Evolutionary conservation across 2,888 invertebrate species (phyloP).

Genomic region (Drosophila sordidapex): DNA sequence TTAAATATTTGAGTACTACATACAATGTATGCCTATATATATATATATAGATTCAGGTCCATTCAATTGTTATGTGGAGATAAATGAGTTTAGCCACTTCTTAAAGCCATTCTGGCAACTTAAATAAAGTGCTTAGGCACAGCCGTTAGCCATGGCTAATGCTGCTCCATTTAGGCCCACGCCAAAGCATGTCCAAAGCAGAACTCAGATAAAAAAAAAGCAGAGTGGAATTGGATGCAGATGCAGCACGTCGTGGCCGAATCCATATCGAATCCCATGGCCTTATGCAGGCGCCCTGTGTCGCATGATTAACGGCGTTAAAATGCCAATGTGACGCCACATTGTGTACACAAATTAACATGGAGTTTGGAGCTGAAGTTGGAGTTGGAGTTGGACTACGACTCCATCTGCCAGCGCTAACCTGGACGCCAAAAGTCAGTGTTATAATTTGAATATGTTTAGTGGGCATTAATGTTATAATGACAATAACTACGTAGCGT

Average conservation of each 20-base stretch:
- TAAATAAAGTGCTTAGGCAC: conserved; percentile 73
- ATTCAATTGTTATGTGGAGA: conserved; percentile 8
- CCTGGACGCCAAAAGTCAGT: conserved; percentile 50
- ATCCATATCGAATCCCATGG: conserved; percentile 46
- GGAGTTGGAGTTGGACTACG: conserved; percentile 22
- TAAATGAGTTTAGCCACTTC: conserved; percentile 34
- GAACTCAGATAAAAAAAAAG: conserved; percentile 1
- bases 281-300: conserved; percentile 79
- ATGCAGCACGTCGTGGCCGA: background rate
- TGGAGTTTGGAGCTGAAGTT: conserved; percentile 28
- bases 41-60: background rate
- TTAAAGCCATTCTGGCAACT: conserved; percentile 10
- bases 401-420: conserved; percentile 16
- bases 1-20: background rate
- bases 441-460: conserved; percentile 83
- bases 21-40: conserved; percentile 7
- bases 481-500: conserved; percentile 80
- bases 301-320: conserved; percentile 84
- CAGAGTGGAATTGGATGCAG: conserved; percentile 16
- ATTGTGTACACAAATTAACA: conserved; percentile 81
- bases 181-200: conserved; percentile 36
- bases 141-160: conserved; percentile 63
- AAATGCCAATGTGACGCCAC: conserved; percentile 84
- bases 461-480: conserved; percentile 83
- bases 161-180: conserved; percentile 72